Conservation (phyloP, 2,888 invertebrate species). For the Busseola fusca region DNA sequence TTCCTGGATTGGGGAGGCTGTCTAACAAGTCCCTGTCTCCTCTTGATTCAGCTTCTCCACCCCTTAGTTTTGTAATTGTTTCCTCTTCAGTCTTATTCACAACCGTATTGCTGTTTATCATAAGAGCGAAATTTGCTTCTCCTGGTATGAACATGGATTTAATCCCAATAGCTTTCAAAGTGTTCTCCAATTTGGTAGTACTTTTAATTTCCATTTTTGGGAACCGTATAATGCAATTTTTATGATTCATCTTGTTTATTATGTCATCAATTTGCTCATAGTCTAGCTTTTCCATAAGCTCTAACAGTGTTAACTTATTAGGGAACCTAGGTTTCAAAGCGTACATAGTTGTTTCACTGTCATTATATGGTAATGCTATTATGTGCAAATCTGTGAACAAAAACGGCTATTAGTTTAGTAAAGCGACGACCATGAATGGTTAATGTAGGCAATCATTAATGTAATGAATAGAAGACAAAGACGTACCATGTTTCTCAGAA, state of each 20-base stretch:
- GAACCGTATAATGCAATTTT: conserved; percentile 88
- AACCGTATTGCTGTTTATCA: conserved; percentile 79
- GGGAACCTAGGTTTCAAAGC: conserved; percentile 89
- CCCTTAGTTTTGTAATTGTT: conserved; percentile 68
- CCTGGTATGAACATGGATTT: conserved; percentile 90
- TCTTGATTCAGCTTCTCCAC: conserved; percentile 58
- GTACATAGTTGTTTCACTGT: conserved; percentile 90
- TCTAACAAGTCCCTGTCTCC: conserved; percentile 69
- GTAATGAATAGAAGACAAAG: conserved; percentile 14
- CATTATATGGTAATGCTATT: conserved; percentile 92
- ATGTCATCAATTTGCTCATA: conserved; percentile 84
- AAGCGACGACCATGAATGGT: not conserved
- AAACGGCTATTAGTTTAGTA: conserved; percentile 22
- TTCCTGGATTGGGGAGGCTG: conserved; percentile 87
- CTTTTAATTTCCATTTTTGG: conserved; percentile 93
- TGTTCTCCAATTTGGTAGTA: conserved; percentile 86
- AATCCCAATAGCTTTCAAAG: conserved; percentile 90
- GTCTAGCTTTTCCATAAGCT: conserved; percentile 85
- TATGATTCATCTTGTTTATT: conserved; percentile 81
- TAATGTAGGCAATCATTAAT: conserved; percentile 8
- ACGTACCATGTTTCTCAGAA: conserved; percentile 74
- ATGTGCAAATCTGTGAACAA: conserved; percentile 88
- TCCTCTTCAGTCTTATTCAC: conserved; percentile 71
- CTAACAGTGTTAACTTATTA: conserved; percentile 78
- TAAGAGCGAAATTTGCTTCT: conserved; percentile 91